Conservation (phyloP, 2,888 invertebrate species). For the Willowsia nigromaculata region DNA sequence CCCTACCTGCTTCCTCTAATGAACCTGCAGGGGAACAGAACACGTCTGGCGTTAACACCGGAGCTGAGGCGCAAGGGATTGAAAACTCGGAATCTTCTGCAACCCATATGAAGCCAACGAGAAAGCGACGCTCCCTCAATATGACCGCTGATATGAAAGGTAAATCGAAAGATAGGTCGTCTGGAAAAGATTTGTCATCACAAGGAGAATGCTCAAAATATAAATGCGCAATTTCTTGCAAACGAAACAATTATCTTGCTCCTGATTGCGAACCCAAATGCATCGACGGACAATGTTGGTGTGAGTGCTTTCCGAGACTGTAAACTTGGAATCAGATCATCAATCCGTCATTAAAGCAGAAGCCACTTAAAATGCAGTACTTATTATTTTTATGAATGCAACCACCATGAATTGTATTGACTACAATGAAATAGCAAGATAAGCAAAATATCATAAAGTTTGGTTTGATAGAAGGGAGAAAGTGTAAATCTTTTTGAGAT, state of each 20-base stretch:
- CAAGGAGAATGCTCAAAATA: constrained; percentile 38
- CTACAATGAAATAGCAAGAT: neutral
- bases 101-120: neutral
- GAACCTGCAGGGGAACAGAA: neutral
- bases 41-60: neutral
- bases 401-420: neutral
- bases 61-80: neutral
- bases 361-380: too few relatives aligned
- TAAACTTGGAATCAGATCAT: neutral
- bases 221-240: constrained; percentile 61
- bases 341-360: too few relatives aligned
- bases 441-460: too few relatives aligned
- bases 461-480: too few relatives aligned
- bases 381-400: neutral
- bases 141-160: neutral
- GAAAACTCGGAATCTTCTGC: neutral
- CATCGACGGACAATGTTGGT: constrained; percentile 48
- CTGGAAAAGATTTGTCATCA: neutral
- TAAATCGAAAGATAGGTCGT: neutral
- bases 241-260: constrained; percentile 54
- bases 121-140: constrained; percentile 55
- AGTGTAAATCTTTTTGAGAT: too few relatives aligned
- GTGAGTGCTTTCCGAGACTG: constrained; percentile 60
- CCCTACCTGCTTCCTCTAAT: neutral
- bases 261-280: constrained; percentile 57